Evolutionary conservation across 1,140 invertebrate genomes (phyloP), one percentile per base, ranked within the genome.

Genomic region (Solen grandis): DNA sequence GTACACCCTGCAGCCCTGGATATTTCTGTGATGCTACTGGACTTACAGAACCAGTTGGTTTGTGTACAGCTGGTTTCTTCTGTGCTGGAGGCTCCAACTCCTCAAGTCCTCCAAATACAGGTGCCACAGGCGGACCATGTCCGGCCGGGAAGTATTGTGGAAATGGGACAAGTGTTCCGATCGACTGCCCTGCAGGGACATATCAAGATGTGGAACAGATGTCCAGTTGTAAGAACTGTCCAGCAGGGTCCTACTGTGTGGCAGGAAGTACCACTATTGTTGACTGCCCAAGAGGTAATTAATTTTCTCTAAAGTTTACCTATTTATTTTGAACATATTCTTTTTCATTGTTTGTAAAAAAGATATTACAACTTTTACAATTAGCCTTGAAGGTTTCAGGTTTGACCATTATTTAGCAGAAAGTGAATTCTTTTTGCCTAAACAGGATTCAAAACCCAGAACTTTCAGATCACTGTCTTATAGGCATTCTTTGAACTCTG

Each of bases 1-100:
- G 90, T 59, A 86, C 85, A 66, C 25, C 38, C 14, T 91, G 90
- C 77, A 81, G 86, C 33, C 86, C 86, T 22, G 89, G 90, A 22
- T 87, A 89, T 50, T 88, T 84, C 81, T 91, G 90, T 84, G 85
- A 88, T 60, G 29, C 78, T 10, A 87, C 89, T 31, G 89, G 88
- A 16, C 83, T 91, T 2, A 68, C 27, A 2, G 87, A 84, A 38
- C 88, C 89, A 22, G 73, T 81, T 35, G 89, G 88, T 38, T 57
- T 88, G 0, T 91, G 90, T 80, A 73, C 84, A 16, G 82, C 84
- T 63, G 90, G 90, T 22, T 90, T 88, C 75, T 91, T 88, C 81
- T 90, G 90, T 79, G 59, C 81, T n/a, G 76, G 70, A 0, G 89
- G 88, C 10, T 86, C 87, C 13, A 88, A 87, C 74, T 83, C 84